A percentile compares a stretch with the other conserved stretches of the same genome.
Evolutionary conservation across 2,797 vertebrate genomes (phyloP).

Genomic region (Coregonus sp.): DNA sequence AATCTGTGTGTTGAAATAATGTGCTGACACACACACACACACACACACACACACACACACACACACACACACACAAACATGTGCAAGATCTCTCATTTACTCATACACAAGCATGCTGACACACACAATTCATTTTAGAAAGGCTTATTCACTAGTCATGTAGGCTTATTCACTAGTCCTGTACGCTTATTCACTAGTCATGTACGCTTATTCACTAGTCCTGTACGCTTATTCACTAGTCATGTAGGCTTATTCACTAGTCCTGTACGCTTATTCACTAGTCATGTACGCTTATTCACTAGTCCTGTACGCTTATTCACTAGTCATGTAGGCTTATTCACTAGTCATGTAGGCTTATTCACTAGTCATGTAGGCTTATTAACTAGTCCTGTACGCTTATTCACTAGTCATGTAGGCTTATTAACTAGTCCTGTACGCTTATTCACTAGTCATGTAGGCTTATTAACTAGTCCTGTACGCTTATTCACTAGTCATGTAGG

Average conservation of each 20-base stretch:
- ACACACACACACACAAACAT: neutral
- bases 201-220: neutral
- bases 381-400: neutral
- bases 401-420: neutral
- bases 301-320: neutral
- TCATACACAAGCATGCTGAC: neutral
- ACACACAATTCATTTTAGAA: neutral
- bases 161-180: neutral
- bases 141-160: neutral
- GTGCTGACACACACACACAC: neutral
- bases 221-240: neutral
- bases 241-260: no score
- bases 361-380: neutral
- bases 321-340: no score
- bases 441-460: neutral
- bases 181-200: no score
- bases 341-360: no score
- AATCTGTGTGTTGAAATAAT: neutral
- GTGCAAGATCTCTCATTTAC: neutral
- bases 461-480: no score
- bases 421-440: neutral
- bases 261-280: no score
- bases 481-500: neutral
- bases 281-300: no score
- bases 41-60: neutral